These are phyloP conservation scores for Azorinus chamasolen DNA, from an alignment of 2,888 invertebrate species.

Conservation along the genomic window DNA sequence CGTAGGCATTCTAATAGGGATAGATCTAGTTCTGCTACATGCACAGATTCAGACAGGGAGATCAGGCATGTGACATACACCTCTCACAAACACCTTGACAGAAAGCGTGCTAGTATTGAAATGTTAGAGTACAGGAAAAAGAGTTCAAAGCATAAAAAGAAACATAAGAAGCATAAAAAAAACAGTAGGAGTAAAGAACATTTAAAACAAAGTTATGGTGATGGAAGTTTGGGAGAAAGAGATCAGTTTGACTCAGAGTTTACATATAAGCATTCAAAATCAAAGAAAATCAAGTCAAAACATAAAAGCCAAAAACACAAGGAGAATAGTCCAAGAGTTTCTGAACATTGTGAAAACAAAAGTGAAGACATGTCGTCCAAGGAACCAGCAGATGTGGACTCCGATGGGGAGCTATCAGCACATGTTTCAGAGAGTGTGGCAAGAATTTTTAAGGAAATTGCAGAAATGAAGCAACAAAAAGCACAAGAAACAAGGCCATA, in stretches of 20 bases:
- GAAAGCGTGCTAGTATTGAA: conserved; percentile 58
- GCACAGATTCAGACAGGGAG: conserved; percentile 37
- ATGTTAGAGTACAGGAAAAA: conserved; percentile 65
- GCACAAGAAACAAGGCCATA: background rate
- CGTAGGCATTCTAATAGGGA: background rate
- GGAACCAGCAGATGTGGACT: background rate
- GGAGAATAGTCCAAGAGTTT: conserved; percentile 15
- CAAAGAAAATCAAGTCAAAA: conserved; percentile 62
- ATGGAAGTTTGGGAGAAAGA: conserved; percentile 1
- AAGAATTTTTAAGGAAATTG: background rate
- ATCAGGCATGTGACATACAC: conserved; percentile 47
- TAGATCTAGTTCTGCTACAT: conserved; percentile 19
- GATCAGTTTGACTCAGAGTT: conserved; percentile 12
- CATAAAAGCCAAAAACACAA: conserved; percentile 60
- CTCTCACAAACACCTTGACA: conserved; percentile 43
- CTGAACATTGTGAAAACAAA: background rate
- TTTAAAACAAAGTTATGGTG: conserved; percentile 14
- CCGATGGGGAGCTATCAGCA: background rate
- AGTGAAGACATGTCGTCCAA: background rate
- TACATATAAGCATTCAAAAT: conserved; percentile 18
- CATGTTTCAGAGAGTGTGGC: background rate
- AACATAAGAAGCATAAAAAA: conserved; percentile 61
- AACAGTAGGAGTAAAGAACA: conserved; percentile 35
- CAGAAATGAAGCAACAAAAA: background rate
- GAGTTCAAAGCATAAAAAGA: conserved; percentile 58